A percentile compares a stretch with the other conserved stretches of the same genome.
phyloP scores from a whole-genome alignment of 2,888 invertebrate species.

The Apodemia zela region DNA sequence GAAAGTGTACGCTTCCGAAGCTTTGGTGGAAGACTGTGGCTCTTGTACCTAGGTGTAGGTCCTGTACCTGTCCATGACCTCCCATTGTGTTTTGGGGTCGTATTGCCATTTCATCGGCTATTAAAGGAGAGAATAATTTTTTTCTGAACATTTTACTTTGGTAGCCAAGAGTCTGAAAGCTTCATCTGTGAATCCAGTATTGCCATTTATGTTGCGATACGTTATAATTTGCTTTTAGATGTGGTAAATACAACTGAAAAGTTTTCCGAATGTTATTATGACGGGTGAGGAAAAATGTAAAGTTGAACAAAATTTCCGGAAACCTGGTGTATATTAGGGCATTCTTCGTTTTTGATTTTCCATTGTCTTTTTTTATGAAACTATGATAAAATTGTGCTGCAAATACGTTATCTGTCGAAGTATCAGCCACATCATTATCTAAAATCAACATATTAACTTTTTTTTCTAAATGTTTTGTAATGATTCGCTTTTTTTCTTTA shows the following conservation, averaged over 20 bases:
- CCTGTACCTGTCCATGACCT: slow-evolving; percentile 17
- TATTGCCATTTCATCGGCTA: slow-evolving; percentile 21
- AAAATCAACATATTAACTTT: too few species aligned
- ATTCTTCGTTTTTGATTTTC: slow-evolving; percentile 12
- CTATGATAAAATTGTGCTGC: slow-evolving; percentile 24
- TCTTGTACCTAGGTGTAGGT: slow-evolving; percentile 18
- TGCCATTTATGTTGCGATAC: slow-evolving; percentile 33
- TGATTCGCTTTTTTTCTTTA: slow-evolving; percentile 23
- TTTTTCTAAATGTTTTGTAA: slow-evolving; percentile 25
- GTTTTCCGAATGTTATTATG: slow-evolving; percentile 33
- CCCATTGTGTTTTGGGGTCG: slow-evolving; percentile 17
- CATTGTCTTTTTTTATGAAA: slow-evolving; percentile 20
- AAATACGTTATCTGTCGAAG: slow-evolving; percentile 21
- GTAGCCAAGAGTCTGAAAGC: slow-evolving; percentile 30
- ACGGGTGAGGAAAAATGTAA: slow-evolving; percentile 31
- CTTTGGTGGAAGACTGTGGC: not conserved
- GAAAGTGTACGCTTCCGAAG: slow-evolving; percentile 30
- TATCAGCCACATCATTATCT: slow-evolving; percentile 20
- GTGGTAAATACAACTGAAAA: slow-evolving; percentile 37
- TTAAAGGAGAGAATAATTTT: slow-evolving; percentile 20
- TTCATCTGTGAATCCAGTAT: slow-evolving; percentile 40
- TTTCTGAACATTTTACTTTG: slow-evolving; percentile 23
- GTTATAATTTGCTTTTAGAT: slow-evolving; percentile 35
- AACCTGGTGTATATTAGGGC: slow-evolving; percentile 23
- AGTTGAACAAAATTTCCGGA: slow-evolving; percentile 34